Evolutionary conservation across 2,888 invertebrate genomes (phyloP), one percentile per base, ranked within the genome.

Genomic region (Tortricodes alternella): DNA sequence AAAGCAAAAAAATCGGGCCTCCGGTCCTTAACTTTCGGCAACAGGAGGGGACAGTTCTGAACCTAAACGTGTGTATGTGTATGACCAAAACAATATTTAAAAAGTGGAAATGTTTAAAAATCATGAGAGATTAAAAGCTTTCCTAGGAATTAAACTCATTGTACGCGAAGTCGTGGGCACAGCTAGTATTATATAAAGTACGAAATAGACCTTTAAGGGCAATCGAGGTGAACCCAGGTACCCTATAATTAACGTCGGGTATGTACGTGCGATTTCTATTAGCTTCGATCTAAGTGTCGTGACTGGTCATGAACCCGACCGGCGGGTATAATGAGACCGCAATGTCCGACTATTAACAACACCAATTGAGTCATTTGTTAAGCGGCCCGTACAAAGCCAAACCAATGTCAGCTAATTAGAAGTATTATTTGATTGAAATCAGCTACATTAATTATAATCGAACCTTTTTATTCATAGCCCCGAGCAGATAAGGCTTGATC

Each of bases 381-480:
- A 68, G 76, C 83, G 84, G 84, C 62, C 70, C 66, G 73, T 76
- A 89, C 86, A 89, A 88, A 89, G 89, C 76, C 74, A 70, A 64
- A 59, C 73, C 79, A 72, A 83, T 83, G 86, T 83, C 85, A 79
- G 83, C 78, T 89, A 89, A 89, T 89, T 89, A 88, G 86, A 71
- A 71, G 76, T 80, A 86, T 86, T 88, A 85, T 89, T 87, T 88
- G 86, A 89, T 89, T 87, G 87, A 85, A 89, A 89, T 86, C 87
- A 84, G 74, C 77, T 77, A 82, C 83, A 84, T 86, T 85, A 81
- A 80, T 85, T 83, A 83, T 85, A 85, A 88, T 85, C 81, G 80
- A 77, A 79, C 80, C 79, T 85, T 82, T 83, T 80, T 79, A 76
- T 77, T 74, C 68, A 76, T 71, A 72, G 82, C 84, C 74, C 60